These are phyloP conservation scores for Acromyrmex charruanus DNA, from an alignment of 1,140 invertebrate genomes.

Conservation along the genomic window DNA sequence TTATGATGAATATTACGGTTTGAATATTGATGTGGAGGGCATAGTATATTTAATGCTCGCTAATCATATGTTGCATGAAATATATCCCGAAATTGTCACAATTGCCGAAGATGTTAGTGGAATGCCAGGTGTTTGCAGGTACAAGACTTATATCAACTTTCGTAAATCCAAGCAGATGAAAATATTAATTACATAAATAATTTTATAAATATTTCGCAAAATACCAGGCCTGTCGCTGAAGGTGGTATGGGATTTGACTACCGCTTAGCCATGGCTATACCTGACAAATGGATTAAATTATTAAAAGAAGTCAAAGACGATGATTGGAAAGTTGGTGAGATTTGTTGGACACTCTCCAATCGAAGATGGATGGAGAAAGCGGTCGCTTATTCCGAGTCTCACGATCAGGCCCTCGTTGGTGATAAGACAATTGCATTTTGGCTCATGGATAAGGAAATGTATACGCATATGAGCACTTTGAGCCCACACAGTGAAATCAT, in stretches of 20 bases:
- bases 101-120: slow-evolving; percentile 99
- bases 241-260: slow-evolving; percentile 99
- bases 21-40: slow-evolving; percentile 98
- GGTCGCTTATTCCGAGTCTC: slow-evolving; percentile 98
- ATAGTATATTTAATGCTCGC: slow-evolving; percentile 97
- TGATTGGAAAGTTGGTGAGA: slow-evolving; percentile 97
- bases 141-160: slow-evolving; percentile 16
- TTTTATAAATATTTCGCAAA: slow-evolving; percentile 7
- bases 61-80: slow-evolving; percentile 96
- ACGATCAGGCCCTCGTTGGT: slow-evolving; percentile 98
- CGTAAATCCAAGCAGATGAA: neutral
- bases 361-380: slow-evolving; percentile 98
- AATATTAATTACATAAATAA: neutral
- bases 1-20: slow-evolving; percentile 99
- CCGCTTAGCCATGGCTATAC: slow-evolving; percentile 98
- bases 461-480: slow-evolving; percentile 96
- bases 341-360: slow-evolving; percentile 98
- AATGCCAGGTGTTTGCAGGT: slow-evolving; percentile 98
- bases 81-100: slow-evolving; percentile 95
- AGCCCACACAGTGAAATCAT: slow-evolving; percentile 92
- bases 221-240: slow-evolving; percentile 91
- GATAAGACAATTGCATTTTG: slow-evolving; percentile 99
- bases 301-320: slow-evolving; percentile 95
- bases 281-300: slow-evolving; percentile 99
- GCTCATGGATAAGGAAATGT: slow-evolving; percentile 99